Evolutionary conservation across 1,140 invertebrate genomes (phyloP).

Genomic region (Maconellicoccus hirsutus): DNA sequence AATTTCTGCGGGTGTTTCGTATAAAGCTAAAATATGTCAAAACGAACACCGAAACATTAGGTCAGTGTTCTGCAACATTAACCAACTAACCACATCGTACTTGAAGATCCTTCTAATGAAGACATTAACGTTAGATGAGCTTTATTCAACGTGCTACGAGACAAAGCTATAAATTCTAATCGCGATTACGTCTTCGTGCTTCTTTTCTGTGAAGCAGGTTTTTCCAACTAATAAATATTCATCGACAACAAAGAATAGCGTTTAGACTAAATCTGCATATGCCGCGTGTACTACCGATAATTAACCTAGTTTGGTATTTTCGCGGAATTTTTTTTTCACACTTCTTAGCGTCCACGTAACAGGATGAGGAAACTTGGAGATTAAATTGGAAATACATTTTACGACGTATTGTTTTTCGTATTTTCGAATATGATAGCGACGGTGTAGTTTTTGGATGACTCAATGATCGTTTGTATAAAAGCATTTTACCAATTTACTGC

Average conservation of each 20-base stretch:
- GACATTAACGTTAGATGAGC: background rate
- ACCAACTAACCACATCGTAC: background rate
- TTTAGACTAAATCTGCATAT: background rate
- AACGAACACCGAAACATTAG: no score
- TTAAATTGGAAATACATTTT: no score
- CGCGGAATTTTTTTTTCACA: background rate
- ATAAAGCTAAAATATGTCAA: no score
- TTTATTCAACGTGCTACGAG: conserved; percentile 1
- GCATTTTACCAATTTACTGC: background rate
- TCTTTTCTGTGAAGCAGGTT: background rate
- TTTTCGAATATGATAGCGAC: no score
- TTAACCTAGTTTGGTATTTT: background rate
- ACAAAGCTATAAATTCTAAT: conserved; percentile 5
- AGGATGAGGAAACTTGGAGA: background rate
- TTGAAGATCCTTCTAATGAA: background rate
- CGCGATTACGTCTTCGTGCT: background rate
- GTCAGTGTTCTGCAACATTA: no score
- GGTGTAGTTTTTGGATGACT: no score
- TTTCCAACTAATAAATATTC: background rate
- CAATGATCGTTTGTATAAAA: no score
- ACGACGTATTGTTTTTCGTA: no score
- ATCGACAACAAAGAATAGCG: background rate
- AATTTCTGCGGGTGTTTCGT: no score
- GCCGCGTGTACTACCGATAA: background rate
- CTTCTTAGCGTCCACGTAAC: background rate